These are phyloP conservation scores for Eucriotettix oculatus DNA, from an alignment of 2,888 invertebrate genomes.

Conservation along the genomic window DNA sequence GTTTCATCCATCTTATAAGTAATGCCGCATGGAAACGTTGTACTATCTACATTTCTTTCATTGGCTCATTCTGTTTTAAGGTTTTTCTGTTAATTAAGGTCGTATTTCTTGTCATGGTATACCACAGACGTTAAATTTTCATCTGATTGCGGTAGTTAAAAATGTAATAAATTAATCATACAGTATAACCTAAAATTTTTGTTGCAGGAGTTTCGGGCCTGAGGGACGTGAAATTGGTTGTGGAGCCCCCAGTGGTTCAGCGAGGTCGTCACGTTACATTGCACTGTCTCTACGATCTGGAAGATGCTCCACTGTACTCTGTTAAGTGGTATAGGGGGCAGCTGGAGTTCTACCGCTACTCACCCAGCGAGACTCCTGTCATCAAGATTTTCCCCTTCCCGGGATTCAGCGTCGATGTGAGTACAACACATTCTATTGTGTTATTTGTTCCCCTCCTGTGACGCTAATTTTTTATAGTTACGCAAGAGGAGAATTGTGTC, in stretches of 20 bases:
- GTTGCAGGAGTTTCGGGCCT: conserved; percentile 43
- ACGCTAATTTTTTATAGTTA: too few species aligned
- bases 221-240: conserved; percentile 50
- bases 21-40: too few species aligned
- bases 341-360: conserved; percentile 70
- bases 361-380: conserved; percentile 51
- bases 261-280: conserved; percentile 49
- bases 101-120: too few species aligned
- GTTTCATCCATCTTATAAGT: too few species aligned
- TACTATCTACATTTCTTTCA: too few species aligned
- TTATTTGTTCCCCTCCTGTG: too few species aligned
- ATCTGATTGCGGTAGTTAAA: too few species aligned
- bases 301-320: conserved; percentile 58
- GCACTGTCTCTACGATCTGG: conserved; percentile 59
- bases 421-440: conserved; percentile 24
- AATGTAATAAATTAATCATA: too few species aligned
- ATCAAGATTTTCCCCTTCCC: conserved; percentile 56
- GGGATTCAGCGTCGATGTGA: conserved; percentile 68
- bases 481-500: too few species aligned
- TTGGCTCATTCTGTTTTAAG: too few species aligned
- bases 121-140: too few species aligned
- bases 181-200: not conserved
- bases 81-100: too few species aligned
- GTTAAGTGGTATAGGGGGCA: conserved; percentile 77
- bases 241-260: conserved; percentile 52